Base-by-base conservation (phyloP, 2,113 vertebrate species). In the Sterna hirundo region DNA sequence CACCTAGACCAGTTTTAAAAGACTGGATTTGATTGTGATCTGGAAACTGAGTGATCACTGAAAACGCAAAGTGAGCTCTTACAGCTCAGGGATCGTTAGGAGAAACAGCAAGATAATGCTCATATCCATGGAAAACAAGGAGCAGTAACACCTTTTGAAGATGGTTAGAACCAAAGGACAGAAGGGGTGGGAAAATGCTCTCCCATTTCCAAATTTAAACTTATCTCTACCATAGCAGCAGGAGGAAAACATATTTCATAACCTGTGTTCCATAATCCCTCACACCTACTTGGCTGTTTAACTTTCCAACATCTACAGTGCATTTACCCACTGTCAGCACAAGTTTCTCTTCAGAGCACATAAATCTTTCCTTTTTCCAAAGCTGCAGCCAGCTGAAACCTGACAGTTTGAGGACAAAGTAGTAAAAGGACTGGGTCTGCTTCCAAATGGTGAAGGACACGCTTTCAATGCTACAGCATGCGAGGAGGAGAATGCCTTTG, bases 381-480 rank as follows among this genome's bases (percentile, higher is more conserved):
- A 91, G 75, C 93, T 70, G 70, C 70, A 88, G 94, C 87, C 92
- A 92, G 93, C 79, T 92, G 96, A 95, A 95, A 91, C 44, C 93
- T 90, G 96, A 96, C 94, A 96, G 96, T 96, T 93, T 95, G 93
- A 95, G 94, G 94, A 88, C 93, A 94, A 80, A 94, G 82, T 79
- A 90, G 46, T 88, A 83, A 95, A 96, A 93, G 82, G 66, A 72
- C 51, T 2, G 62, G 62, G 27, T 93, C 49, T 83, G 68, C 51
- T 94, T 96, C 96, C 96, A 94, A 95, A 70, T 22, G 29, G 83
- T 57, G 62, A 85, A 91, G 92, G 84, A 87, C 84, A 69, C 0
- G 0, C 66, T 85, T 60, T 40, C 2, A 5, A 34, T 0, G 1
- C 70, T 44, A 26, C 11, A 25, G 49, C 13, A 49, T 47, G 80